Conservation (phyloP, 2,888 invertebrate genomes). For the Serripes groenlandicus region DNA sequence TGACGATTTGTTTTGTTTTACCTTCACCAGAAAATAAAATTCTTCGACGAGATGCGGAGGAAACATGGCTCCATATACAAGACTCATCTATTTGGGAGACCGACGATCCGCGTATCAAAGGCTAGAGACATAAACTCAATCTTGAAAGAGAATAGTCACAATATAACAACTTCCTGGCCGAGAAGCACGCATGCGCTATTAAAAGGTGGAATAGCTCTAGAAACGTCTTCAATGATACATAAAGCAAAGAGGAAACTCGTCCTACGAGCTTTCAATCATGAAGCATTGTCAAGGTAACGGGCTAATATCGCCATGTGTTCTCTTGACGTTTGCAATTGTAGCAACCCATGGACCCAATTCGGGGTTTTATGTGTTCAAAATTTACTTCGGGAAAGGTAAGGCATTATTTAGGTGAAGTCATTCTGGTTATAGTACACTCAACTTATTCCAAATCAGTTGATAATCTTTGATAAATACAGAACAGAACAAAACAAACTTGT, state of each 20-base stretch:
- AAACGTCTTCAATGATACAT: slow-evolving; percentile 74
- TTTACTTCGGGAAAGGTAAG: too few relatives aligned
- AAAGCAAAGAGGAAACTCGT: slow-evolving; percentile 72
- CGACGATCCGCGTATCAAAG: slow-evolving; percentile 82
- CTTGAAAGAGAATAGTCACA: slow-evolving; percentile 77
- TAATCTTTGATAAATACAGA: too few relatives aligned
- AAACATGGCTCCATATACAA: slow-evolving; percentile 81
- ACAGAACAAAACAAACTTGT: too few relatives aligned
- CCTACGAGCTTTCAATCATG: slow-evolving; percentile 76
- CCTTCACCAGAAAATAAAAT: slow-evolving; percentile 72
- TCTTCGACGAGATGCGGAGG: slow-evolving; percentile 70
- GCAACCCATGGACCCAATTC: too few relatives aligned
- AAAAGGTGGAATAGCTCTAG: slow-evolving; percentile 78
- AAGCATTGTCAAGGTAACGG: slow-evolving; percentile 71
- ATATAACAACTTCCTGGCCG: slow-evolving; percentile 82
- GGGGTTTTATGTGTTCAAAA: too few relatives aligned
- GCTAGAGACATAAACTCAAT: slow-evolving; percentile 77
- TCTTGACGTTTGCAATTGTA: too few relatives aligned
- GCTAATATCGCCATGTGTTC: too few relatives aligned
- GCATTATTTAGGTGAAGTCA: too few relatives aligned
- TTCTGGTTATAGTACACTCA: too few relatives aligned
- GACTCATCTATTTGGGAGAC: slow-evolving; percentile 83
- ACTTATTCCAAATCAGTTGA: too few relatives aligned
- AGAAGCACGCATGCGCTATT: slow-evolving; percentile 78
- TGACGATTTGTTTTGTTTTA: too few relatives aligned